phyloP scores from a whole-genome alignment of 2,797 vertebrate genomes.

The Coregonus sp. region DNA sequence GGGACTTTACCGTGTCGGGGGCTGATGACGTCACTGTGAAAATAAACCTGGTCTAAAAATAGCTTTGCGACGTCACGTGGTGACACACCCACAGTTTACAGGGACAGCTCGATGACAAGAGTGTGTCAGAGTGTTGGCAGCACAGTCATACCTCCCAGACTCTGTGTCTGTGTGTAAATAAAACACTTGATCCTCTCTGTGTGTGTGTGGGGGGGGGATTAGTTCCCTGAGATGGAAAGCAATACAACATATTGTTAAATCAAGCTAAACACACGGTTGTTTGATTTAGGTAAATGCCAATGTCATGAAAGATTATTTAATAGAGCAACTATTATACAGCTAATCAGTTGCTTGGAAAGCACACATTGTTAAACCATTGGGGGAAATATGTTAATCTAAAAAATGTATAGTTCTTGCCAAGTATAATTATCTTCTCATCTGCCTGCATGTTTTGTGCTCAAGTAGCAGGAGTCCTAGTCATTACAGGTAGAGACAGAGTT shows the following conservation, averaged over 20 bases:
- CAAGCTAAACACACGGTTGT: neutral
- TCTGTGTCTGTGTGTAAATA: neutral
- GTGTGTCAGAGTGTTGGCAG: neutral
- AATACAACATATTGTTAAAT: neutral
- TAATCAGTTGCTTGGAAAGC: neutral
- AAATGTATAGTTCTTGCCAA: neutral
- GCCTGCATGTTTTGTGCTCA: neutral
- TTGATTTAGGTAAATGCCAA: neutral
- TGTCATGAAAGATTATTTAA: neutral
- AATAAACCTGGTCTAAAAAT: slow-evolving; percentile 43
- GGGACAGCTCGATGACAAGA: slow-evolving; percentile 29
- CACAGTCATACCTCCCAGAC: neutral
- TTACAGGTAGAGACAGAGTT: neutral
- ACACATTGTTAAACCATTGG: neutral
- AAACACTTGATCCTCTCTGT: neutral
- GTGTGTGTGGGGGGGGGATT: neutral
- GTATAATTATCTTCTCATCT: neutral
- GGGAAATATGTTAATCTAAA: neutral
- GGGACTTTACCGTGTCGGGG: slow-evolving; percentile 15
- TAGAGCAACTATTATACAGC: neutral
- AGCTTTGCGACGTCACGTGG: slow-evolving; percentile 17
- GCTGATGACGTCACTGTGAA: slow-evolving; percentile 44
- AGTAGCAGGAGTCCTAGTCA: neutral
- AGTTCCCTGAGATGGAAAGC: neutral
- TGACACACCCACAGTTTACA: slow-evolving; percentile 6